phyloP scores from a whole-genome alignment of 2,113 vertebrate species.

The Prionailurus viverrinus region DNA sequence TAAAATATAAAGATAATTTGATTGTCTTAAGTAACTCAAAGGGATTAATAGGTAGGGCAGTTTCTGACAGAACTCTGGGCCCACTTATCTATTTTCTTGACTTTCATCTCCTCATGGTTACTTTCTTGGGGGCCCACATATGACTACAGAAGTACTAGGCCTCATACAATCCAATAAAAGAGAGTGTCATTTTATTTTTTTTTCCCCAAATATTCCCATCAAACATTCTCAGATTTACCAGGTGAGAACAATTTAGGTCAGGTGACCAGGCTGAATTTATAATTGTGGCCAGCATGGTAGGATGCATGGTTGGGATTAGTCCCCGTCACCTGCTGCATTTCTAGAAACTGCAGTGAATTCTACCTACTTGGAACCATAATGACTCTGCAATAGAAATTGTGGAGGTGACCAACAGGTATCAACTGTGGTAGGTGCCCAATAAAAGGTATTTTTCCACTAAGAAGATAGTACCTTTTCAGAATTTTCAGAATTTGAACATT shows the following conservation, averaged over 20 bases:
- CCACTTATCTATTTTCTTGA: background rate
- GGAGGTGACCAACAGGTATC: background rate
- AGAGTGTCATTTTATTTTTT: background rate
- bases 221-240: background rate
- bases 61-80: background rate
- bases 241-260: background rate
- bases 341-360: background rate
- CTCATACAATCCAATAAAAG: background rate
- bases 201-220: accelerated
- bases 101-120: background rate
- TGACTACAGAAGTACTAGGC: background rate
- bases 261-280: background rate
- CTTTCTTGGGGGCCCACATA: background rate
- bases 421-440: background rate
- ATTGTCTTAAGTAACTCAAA: background rate
- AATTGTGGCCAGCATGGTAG: background rate
- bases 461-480: background rate
- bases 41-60: background rate
- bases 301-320: background rate
- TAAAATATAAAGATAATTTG: background rate
- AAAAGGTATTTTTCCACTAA: background rate
- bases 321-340: background rate
- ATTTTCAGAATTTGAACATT: background rate
- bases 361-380: background rate
- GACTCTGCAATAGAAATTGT: background rate